These are phyloP conservation scores for Rachycentron canadum DNA, from an alignment of 2,797 vertebrate species.

Conservation along the genomic window DNA sequence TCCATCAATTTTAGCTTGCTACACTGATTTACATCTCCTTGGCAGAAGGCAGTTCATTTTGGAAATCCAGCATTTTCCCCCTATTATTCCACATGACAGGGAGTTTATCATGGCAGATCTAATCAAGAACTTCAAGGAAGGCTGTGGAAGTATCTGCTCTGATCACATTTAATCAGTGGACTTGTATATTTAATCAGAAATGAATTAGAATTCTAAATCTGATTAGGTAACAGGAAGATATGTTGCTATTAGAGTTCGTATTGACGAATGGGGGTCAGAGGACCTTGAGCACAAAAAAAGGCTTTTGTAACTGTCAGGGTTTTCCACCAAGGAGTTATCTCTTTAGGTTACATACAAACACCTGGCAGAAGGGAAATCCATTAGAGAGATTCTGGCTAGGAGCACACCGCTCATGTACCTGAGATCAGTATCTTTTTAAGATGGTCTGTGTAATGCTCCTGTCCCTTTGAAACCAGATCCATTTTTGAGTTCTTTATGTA, in stretches of 20 bases:
- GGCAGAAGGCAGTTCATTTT: slow-evolving; percentile 80
- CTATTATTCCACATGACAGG: slow-evolving; percentile 51
- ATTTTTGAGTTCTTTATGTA: slow-evolving; percentile 47
- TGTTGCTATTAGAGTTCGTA: slow-evolving; percentile 34
- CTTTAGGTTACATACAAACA: slow-evolving; percentile 47
- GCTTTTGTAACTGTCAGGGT: slow-evolving; percentile 48
- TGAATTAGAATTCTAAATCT: slow-evolving; percentile 31
- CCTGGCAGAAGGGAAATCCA: slow-evolving; percentile 60
- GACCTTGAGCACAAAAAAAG: slow-evolving; percentile 30
- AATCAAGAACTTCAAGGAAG: slow-evolving; percentile 59
- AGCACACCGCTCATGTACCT: slow-evolving; percentile 26
- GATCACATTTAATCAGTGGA: slow-evolving; percentile 52
- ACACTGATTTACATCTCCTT: slow-evolving; percentile 83
- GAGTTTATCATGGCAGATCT: slow-evolving; percentile 64
- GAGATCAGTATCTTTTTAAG: slow-evolving; percentile 42
- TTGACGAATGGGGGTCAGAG: slow-evolving; percentile 49
- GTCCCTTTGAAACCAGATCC: slow-evolving; percentile 46
- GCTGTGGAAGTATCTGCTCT: slow-evolving; percentile 31
- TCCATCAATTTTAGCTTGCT: slow-evolving; percentile 82
- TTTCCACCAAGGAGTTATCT: slow-evolving; percentile 50
- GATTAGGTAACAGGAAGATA: slow-evolving; percentile 27
- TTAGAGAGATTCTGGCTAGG: slow-evolving; percentile 36
- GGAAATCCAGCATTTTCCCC: slow-evolving; percentile 71
- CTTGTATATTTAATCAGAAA: slow-evolving; percentile 48
- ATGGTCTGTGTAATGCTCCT: slow-evolving; percentile 25